Conservation (phyloP, 1,140 invertebrate genomes). For the Leptestheria dahalacensis region DNA sequence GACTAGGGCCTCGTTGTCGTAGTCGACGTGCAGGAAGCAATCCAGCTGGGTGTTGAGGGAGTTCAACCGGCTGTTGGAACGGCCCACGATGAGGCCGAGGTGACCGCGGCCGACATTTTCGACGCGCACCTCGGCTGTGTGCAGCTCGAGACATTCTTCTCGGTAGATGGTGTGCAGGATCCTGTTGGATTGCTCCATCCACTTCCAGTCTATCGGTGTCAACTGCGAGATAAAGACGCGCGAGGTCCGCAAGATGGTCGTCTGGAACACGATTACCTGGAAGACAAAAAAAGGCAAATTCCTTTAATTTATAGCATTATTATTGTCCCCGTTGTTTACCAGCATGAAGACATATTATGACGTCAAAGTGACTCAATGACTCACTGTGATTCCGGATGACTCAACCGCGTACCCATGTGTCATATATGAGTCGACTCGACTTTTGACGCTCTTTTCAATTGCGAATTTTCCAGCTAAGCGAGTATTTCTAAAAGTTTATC, state of each 20-base stretch:
- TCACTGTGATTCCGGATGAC: too few species aligned
- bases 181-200: background rate
- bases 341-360: too few species aligned
- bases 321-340: too few species aligned
- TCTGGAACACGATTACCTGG: conserved; percentile 3
- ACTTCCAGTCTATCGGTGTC: conserved; percentile 1
- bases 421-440: too few species aligned
- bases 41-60: background rate
- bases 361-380: too few species aligned
- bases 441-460: too few species aligned
- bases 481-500: too few species aligned
- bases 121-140: background rate
- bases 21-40: background rate
- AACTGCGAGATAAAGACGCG: background rate
- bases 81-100: background rate
- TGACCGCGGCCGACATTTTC: background rate
- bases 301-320: background rate
- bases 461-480: too few species aligned
- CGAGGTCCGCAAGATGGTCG: conserved; percentile 7
- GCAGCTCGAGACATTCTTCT: background rate
- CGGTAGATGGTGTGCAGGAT: background rate
- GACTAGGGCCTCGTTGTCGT: background rate
- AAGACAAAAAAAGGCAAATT: background rate
- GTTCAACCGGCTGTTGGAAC: background rate
- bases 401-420: too few species aligned